Conservation (phyloP, 2,888 invertebrate genomes). For the Ornithoptera priamus region DNA sequence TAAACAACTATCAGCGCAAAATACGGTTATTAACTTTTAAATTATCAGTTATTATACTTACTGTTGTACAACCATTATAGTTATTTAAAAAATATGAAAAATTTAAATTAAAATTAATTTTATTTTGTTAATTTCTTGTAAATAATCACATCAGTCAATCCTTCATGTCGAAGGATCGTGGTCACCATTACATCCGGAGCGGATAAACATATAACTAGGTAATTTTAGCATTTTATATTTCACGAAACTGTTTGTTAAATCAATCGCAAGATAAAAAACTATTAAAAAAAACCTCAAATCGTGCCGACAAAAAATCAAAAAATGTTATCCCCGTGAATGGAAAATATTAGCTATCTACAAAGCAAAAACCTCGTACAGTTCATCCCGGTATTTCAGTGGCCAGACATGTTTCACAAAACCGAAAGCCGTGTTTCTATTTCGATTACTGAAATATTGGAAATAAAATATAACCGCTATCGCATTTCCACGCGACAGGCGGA, state of each 20-base stretch:
- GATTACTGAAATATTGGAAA: slow-evolving; percentile 59
- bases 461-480: slow-evolving; percentile 71
- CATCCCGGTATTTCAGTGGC: slow-evolving; percentile 20
- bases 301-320: slow-evolving; percentile 1
- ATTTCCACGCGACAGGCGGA: slow-evolving; percentile 73
- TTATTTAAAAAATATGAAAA: no score
- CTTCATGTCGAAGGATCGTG: no score
- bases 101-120: no score
- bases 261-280: not conserved
- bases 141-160: no score
- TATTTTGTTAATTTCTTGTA: no score
- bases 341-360: slow-evolving; percentile 20
- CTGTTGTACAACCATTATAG: no score
- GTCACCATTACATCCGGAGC: no score
- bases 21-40: no score
- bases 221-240: not conserved
- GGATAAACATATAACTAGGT: no score
- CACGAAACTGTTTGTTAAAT: not conserved
- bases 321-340: slow-evolving; percentile 18
- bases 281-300: not conserved
- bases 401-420: slow-evolving; percentile 31
- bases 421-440: slow-evolving; percentile 59
- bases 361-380: slow-evolving; percentile 18
- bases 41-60: no score
- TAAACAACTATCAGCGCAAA: no score